Evolutionary conservation across 2,797 vertebrate genomes (phyloP), one percentile per base, ranked within the genome.

Genomic region (Characodon lateralis): DNA sequence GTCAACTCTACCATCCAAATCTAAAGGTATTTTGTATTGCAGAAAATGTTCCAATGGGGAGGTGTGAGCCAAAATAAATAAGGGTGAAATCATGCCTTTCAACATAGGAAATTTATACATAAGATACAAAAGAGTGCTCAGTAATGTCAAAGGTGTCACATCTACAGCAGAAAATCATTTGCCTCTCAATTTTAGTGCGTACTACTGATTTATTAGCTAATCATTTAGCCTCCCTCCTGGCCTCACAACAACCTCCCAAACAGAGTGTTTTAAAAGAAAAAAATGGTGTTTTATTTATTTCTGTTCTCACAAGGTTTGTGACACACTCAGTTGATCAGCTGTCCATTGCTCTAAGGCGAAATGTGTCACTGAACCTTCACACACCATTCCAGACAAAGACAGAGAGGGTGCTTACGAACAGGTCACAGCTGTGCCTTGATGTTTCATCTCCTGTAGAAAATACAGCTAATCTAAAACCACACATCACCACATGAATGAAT

Each of bases 321-420:
- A 59, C 55, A 73, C 5, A 18, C 41, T 73, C 41, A 73, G 72
- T 46, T 13, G 55, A 46, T 39, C 39, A 43, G 39, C 55, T 73
- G 72, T 43, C 55, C 41, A 55, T 20, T 26, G 72, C 72, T 73
- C 20, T 41, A 28, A 58, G 55, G 55, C 31, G 16, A 56, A 59
- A 58, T 46, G 14, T 73, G 72, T 73, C 72, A 59, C 22, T 43
- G n/a, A 41, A 20, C 35, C 55, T n/a, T n/a, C 24, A 9, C 41
- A 73, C 39, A 73, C 55, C 16, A 73, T 28, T 58, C n/a, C 72
- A 73, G 55, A 46, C 28, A 73, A 73, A 73, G 72, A 73, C 72
- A 59, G 72, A 73, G 41, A 59, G n/a, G 55, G 41, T 59, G 41
- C 26, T 48, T 65, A 50, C 43, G 10, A 75, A 53, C 77, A 61